These are phyloP conservation scores for Excalfactoria chinensis DNA, from an alignment of 2,113 vertebrate genomes.

Conservation along the genomic window DNA sequence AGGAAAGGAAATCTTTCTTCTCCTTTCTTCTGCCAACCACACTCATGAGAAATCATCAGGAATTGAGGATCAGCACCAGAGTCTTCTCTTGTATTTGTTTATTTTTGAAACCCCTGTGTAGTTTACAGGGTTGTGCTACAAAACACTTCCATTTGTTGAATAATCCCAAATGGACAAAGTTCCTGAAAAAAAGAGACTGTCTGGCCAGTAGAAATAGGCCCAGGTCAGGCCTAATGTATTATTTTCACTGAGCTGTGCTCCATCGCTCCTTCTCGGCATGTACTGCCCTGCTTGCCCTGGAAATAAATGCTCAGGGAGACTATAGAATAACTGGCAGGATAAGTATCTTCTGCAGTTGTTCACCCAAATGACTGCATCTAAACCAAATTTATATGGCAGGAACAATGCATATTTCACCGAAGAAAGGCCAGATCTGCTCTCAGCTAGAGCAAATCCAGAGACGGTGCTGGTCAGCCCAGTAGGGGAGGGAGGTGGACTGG, in stretches of 20 bases:
- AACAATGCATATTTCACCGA: background rate
- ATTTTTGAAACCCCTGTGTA: conserved; percentile 23
- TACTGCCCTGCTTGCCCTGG: conserved; percentile 33
- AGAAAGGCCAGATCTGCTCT: background rate
- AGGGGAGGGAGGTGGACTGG: background rate
- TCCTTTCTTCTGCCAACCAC: background rate
- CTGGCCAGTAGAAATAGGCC: conserved; percentile 34
- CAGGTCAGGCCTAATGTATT: conserved; percentile 7
- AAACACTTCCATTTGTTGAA: conserved; percentile 41
- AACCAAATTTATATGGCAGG: background rate
- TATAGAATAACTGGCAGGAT: conserved; percentile 23
- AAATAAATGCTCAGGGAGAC: conserved; percentile 51
- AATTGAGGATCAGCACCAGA: background rate
- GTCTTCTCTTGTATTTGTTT: conserved; percentile 4
- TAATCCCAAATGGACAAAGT: background rate
- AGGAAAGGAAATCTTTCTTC: conserved; percentile 22
- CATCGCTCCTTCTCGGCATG: background rate
- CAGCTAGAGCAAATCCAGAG: background rate
- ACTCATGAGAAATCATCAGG: background rate
- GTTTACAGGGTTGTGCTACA: conserved; percentile 29
- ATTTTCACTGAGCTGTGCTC: conserved; percentile 38
- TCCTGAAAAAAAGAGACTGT: conserved; percentile 26
- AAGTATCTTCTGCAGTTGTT: background rate
- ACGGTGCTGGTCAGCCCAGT: background rate
- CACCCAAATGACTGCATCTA: background rate